A percentile compares a stretch with the other conserved stretches of the same genome.
Conservation (phyloP, 2,888 invertebrate genomes). For the Colletes collaris region DNA sequence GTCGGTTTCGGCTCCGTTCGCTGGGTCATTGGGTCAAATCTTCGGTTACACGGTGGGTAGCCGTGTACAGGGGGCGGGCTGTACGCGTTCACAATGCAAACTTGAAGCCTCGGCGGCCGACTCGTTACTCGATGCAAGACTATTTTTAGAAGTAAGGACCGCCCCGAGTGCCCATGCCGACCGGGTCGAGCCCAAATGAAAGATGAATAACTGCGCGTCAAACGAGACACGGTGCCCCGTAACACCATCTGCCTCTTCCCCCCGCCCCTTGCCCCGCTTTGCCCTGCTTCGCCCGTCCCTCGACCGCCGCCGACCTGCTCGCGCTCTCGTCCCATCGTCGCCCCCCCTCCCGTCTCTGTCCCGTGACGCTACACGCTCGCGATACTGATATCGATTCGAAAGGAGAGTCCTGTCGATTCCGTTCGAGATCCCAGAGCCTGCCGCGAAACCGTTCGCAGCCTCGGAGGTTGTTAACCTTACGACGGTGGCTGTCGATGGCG, state of each 20-base stretch:
- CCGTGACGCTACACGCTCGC: neutral
- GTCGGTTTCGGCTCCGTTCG: constrained; percentile 74
- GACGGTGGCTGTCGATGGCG: constrained; percentile 27
- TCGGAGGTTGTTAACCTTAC: constrained; percentile 38
- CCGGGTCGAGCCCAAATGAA: constrained; percentile 47
- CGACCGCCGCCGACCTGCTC: no score
- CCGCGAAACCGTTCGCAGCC: neutral
- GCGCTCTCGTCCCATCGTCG: no score
- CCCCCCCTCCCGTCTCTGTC: no score
- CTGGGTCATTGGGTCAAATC: constrained; percentile 82
- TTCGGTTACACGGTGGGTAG: constrained; percentile 75
- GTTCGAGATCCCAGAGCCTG: neutral
- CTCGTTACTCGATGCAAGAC: constrained; percentile 70
- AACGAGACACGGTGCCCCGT: constrained; percentile 47
- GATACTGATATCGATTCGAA: constrained; percentile 24
- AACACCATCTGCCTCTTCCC: neutral
- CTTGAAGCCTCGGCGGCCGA: constrained; percentile 65
- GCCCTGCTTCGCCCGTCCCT: neutral
- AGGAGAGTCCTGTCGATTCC: constrained; percentile 15
- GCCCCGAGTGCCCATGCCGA: constrained; percentile 41
- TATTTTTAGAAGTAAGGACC: constrained; percentile 68
- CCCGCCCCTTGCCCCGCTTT: neutral
- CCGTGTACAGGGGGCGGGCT: constrained; percentile 63
- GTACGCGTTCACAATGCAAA: constrained; percentile 77
- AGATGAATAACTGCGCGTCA: constrained; percentile 46